Evolutionary conservation across 2,113 vertebrate species (phyloP).

Genomic region (Circaetus gallicus): DNA sequence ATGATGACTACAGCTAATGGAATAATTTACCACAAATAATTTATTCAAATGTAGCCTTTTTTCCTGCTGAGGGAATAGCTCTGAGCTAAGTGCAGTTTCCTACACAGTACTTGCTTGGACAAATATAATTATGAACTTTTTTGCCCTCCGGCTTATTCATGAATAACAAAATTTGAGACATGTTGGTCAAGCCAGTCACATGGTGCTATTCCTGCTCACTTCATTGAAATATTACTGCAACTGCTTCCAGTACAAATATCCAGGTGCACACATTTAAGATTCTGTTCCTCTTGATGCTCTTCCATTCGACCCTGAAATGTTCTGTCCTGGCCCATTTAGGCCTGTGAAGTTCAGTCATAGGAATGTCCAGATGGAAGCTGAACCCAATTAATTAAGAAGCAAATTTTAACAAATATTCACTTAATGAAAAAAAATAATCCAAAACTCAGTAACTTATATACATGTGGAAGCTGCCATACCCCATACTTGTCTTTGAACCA

Average conservation of each 20-base stretch:
- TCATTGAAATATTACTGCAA: background rate
- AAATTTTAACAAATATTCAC: background rate
- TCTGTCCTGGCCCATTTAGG: background rate
- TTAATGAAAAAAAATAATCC: background rate
- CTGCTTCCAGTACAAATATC: background rate
- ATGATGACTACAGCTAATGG: conserved; percentile 15
- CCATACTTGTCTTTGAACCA: background rate
- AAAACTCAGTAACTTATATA: background rate
- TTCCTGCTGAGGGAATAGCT: background rate
- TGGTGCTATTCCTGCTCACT: background rate
- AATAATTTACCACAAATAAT: conserved; percentile 33
- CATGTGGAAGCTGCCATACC: background rate
- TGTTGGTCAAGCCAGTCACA: background rate
- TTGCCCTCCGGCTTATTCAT: background rate
- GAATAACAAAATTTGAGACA: background rate
- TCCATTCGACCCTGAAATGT: background rate
- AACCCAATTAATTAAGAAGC: background rate
- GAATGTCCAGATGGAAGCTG: background rate
- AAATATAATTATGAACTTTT: background rate
- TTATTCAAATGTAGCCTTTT: conserved; percentile 6
- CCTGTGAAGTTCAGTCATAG: background rate
- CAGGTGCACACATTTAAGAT: background rate
- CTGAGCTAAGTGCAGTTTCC: background rate
- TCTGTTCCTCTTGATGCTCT: background rate
- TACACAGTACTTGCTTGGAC: background rate